Base-by-base conservation (phyloP, 2,888 invertebrate species). In the Notodonta dromedarius region DNA sequence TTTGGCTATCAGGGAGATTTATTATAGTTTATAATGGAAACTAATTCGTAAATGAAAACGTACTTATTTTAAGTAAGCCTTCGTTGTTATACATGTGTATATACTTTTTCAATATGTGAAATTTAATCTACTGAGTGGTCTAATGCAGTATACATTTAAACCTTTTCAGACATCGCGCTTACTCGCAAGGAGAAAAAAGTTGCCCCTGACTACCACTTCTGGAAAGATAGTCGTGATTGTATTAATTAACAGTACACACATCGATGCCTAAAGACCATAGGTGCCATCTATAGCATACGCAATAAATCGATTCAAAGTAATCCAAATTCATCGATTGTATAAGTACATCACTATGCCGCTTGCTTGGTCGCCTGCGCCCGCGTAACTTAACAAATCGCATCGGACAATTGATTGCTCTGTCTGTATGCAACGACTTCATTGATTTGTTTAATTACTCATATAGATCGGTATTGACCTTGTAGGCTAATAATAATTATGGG, bases 361-460 rank as follows among this genome's bases (percentile, higher is more conserved):
- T 16, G 50, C 50, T 50, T 16, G 16, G 16, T 16, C 50, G 50
- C 13, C n/a, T 46, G 46, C 46, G 46, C 46, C 46, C 9, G 16
- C 50, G 50, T 16, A 50, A 16, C 50, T n/a, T 13, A 32, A 35
- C 53, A 35, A 24, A 53, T 35, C n/a, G 35, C 35, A 53, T 53
- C n/a, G 13, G 32, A 32, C 53, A n/a, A 24, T 53, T 13, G 12
- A 53, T 53, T 35, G 35, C 11, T 13, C 35, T 13, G 53, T 35
- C 53, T 35, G 35, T 35, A 14, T 35, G 53, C 35, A 35, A 53
- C 35, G 53, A 35, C 53, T 53, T 53, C 35, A 53, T 53, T 35
- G 50, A 9, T 14, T 5, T 9, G 51, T 51, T 24, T 51, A 51
- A 51, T 51, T 51, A 51, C 32, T 51, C 7, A n/a, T 16, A 16